Base-by-base conservation (phyloP, 2,888 invertebrate species). In the Keiferia lycopersicella region DNA sequence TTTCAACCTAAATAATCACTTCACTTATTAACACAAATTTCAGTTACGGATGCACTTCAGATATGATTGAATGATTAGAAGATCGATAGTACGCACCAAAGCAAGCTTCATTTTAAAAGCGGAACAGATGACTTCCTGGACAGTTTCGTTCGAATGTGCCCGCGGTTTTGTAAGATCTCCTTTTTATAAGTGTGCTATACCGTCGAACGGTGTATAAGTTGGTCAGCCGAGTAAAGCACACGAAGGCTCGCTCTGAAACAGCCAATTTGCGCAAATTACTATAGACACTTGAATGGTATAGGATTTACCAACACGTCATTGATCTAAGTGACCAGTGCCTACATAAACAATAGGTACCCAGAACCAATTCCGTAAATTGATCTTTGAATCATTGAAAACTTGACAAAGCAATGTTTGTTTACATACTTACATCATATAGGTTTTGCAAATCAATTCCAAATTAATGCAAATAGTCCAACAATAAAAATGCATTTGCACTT, bases 111-210 rank as follows among this genome's bases (percentile, higher is more conserved):
- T 89, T 73, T 81, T 84, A 80, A 66, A 72, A 73, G 72, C 71
- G 73, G 78, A 69, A 75, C 75, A 78, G 81, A 86, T 80, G 82
- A 89, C 83, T 89, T 90, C 89, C 91, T 89, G 90, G 81, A 83
- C 86, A 80, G 81, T 80, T 81, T 82, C 76, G 82, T 84, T 81
- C 82, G 89, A 90, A 84, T 91, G 90, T 87, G 91, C 75, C 83
- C 82, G 86, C 85, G 86, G 85, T 91, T 87, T 88, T 83, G 88
- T 83, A 89, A 89, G 85, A 84, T 86, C 79, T 83, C 86, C 86
- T 81, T 85, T 91, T 86, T 91, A 91, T 90, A 89, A 84, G 81
- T 83, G 80, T 80, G 78, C 82, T 77, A 77, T 74, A 79, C 74
- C 77, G 77, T 77, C 76, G 83, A 79, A 75, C 77, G 77, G 77